Conservation (phyloP, 2,113 vertebrate genomes). For the Drymodes brunneopygia region DNA sequence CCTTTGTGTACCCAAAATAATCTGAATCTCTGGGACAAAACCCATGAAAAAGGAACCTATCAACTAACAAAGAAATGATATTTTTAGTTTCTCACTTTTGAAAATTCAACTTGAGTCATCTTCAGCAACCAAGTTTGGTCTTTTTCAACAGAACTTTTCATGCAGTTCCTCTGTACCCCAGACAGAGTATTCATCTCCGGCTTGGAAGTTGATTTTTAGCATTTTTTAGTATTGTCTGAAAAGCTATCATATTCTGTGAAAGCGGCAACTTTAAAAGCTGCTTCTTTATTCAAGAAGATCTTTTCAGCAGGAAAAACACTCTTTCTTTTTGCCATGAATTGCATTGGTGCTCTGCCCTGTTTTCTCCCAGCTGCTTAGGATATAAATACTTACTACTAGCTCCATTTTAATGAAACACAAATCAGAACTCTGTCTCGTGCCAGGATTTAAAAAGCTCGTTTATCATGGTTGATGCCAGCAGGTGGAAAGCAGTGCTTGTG, state of each 20-base stretch:
- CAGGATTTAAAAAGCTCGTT: neutral
- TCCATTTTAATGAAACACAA: neutral
- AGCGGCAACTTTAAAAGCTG: neutral
- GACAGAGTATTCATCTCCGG: neutral
- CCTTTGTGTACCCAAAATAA: neutral
- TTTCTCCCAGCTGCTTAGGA: neutral
- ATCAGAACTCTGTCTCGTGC: neutral
- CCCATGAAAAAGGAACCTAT: neutral
- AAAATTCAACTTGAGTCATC: neutral
- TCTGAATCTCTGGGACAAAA: neutral
- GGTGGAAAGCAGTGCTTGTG: neutral
- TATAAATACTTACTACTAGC: neutral
- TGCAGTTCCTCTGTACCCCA: neutral
- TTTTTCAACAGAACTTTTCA: neutral
- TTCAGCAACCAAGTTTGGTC: neutral
- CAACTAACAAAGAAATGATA: neutral
- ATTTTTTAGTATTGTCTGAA: neutral
- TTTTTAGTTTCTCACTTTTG: neutral
- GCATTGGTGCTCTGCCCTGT: neutral
- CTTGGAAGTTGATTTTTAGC: neutral
- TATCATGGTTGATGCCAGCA: neutral
- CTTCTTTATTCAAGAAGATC: neutral
- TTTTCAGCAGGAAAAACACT: neutral
- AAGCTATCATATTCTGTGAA: neutral
- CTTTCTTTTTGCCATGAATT: neutral